Conservation (phyloP, 1,140 invertebrate genomes). For the Diorhabda carinulata region DNA sequence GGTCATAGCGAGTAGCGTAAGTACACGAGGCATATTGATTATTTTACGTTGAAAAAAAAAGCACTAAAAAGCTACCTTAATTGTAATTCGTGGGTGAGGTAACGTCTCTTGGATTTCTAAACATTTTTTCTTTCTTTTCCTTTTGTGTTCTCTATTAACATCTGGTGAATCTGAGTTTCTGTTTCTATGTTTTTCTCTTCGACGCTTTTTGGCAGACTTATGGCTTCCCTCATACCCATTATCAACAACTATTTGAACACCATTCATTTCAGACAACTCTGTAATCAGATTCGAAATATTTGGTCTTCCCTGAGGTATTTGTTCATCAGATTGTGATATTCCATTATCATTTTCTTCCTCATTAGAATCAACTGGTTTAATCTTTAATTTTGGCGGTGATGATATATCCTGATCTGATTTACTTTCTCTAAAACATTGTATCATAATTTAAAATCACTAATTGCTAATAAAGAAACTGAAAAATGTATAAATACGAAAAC, state of each 20-base stretch:
- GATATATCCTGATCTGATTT: constrained; percentile 38
- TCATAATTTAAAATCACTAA: neutral
- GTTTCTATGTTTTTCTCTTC: constrained; percentile 65
- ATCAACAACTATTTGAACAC: constrained; percentile 28
- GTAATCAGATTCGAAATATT: neutral
- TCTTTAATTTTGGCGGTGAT: constrained; percentile 57
- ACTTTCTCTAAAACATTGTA: constrained; percentile 28
- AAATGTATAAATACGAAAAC: neutral
- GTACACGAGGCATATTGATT: too few species aligned
- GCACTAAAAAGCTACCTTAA: constrained; percentile 56
- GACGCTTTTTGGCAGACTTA: constrained; percentile 55
- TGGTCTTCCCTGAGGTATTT: neutral
- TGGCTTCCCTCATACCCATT: constrained; percentile 30
- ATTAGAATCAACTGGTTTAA: constrained; percentile 52
- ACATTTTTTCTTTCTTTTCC: constrained; percentile 70
- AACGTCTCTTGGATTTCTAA: constrained; percentile 59
- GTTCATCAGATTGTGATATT: neutral
- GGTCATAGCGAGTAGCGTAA: too few species aligned
- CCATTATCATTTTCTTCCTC: neutral
- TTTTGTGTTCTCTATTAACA: constrained; percentile 62
- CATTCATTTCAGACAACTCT: constrained; percentile 16
- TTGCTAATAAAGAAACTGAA: neutral
- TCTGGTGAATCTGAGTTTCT: constrained; percentile 63
- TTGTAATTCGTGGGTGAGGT: constrained; percentile 68
- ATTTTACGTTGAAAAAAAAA: too few species aligned